Base-by-base conservation (phyloP, 1,140 invertebrate species). In the Liolophura sinensis region DNA sequence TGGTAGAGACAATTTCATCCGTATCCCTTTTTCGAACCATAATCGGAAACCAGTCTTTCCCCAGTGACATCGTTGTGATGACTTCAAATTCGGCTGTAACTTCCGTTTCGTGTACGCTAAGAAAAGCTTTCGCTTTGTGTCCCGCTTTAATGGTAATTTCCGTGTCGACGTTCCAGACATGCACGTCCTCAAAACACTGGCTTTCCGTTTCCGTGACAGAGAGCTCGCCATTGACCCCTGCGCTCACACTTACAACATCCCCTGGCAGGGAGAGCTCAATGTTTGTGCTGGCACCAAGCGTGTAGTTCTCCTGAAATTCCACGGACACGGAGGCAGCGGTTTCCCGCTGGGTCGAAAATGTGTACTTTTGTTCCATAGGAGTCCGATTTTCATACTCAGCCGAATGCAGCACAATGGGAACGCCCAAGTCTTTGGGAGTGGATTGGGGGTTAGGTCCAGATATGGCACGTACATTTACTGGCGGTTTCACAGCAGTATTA, bases 81-180 rank as follows among this genome's bases (percentile, higher is more conserved):
- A 65, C 62, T 6, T 31, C 57, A 60, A 69, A 69, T 18, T 61
- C 49, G 9, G 48, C 27, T 55, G 52, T 50, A 14, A 52, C 24
- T 3, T 60, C 58, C 22, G 27, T 18, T 46, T 69, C 62, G 49
- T 60, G 65, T 15, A 69, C 67, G 18, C 46, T 61, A 18, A 69
- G 46, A 6, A 46, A 54, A 16, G 67, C 67, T 48, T 64, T 60
- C 3, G 62, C 67, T 24, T 57, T 55, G 46, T 64, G 24, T 59
- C 62, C 64, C 7, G 22, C 27, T 31, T 60, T 46, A 49, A 69
- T 62, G 54, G 15, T 25, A 16, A 69, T 57, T 48, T 69, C 62
- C 0, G 67, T 64, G 59, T 69, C 48, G 15, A 69, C 62, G 22
- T 60, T 48, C 67, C 67, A 69, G 7, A 58, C 58, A n/a, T 64